A percentile compares a stretch with the other conserved stretches of the same genome.
phyloP scores from a whole-genome alignment of 2,113 vertebrate species.

The Leptosomus discolor region DNA sequence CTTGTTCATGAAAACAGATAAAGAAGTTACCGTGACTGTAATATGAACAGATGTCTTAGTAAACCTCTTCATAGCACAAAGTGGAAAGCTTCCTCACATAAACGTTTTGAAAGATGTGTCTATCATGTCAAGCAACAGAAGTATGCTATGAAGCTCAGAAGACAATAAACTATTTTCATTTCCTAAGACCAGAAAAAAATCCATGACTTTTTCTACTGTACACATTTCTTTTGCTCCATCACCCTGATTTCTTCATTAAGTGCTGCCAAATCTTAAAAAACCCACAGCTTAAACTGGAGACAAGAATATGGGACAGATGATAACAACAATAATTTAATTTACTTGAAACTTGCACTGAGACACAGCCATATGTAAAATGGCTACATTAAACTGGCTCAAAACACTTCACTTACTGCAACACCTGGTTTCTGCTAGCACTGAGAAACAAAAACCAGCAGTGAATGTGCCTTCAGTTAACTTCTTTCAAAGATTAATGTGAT shows the following conservation, averaged over 20 bases:
- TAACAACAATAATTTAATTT: background rate
- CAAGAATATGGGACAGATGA: background rate
- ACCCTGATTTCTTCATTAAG: background rate
- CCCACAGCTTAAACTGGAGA: background rate
- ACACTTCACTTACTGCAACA: background rate
- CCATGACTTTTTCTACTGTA: background rate
- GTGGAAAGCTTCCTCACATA: background rate
- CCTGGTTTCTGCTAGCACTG: background rate
- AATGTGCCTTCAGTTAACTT: background rate
- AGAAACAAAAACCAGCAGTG: background rate
- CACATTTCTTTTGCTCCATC: background rate
- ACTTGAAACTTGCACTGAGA: background rate
- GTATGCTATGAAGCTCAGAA: background rate
- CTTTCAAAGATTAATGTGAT: background rate
- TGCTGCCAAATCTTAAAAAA: background rate
- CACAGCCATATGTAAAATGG: background rate
- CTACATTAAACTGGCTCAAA: background rate
- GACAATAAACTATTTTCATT: background rate
- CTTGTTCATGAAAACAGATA: background rate
- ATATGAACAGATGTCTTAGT: background rate
- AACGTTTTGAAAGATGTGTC: background rate
- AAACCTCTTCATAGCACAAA: background rate
- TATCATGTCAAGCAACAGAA: background rate
- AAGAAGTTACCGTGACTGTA: background rate
- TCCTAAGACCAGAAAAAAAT: background rate